phyloP scores from a whole-genome alignment of 2,113 vertebrate genomes.

The Hydrolagus affinis region DNA sequence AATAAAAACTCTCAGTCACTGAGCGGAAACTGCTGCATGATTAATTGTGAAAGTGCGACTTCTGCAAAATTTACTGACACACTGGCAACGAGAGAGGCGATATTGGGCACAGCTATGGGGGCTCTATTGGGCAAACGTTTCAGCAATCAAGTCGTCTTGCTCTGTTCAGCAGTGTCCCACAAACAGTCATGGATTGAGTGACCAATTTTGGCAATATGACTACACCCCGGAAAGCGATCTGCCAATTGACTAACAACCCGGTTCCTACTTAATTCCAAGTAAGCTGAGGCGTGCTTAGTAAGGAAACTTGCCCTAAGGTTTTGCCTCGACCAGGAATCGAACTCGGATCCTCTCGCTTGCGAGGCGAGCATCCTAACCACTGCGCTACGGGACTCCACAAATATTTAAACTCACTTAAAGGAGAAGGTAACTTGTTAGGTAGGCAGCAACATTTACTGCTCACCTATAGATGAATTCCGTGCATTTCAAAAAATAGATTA shows the following conservation, averaged over 20 bases:
- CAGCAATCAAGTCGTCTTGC: background rate
- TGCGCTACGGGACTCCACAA: background rate
- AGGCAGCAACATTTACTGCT: background rate
- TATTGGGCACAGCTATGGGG: background rate
- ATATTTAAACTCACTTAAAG: background rate
- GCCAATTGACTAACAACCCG: no score
- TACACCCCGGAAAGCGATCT: no score
- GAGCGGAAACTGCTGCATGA: background rate
- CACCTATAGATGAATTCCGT: background rate
- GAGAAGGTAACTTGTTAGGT: background rate
- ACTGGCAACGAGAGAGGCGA: background rate
- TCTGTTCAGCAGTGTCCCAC: no score
- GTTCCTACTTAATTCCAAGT: no score
- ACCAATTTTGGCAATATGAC: no score
- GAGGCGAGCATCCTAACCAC: no score
- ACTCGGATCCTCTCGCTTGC: no score
- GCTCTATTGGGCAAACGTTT: background rate
- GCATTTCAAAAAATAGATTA: no score
- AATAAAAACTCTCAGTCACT: background rate
- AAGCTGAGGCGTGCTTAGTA: no score
- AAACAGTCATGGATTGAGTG: no score
- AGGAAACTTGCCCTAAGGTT: no score
- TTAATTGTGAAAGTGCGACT: background rate
- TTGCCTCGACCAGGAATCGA: no score
- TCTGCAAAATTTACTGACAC: background rate